phyloP scores from a whole-genome alignment of 64 coral and sea anemone species.

The Pocillopora damicornis region DNA sequence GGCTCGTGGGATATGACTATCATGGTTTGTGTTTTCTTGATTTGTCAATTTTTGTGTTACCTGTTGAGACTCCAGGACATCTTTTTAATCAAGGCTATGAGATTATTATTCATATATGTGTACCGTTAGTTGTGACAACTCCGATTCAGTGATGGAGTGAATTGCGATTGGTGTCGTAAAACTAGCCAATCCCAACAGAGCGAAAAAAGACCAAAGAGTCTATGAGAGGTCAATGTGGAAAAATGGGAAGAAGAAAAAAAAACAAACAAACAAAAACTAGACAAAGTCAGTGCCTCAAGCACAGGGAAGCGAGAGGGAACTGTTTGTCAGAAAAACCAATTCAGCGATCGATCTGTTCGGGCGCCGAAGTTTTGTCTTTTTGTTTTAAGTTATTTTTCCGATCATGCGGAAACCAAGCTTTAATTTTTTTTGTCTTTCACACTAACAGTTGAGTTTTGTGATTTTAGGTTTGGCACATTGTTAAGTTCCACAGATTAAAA shows the following conservation, averaged over 20 bases:
- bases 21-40: constrained; percentile 56
- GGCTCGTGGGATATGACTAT: constrained; percentile 98
- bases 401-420: background rate
- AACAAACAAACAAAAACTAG: background rate
- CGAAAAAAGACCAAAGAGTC: background rate
- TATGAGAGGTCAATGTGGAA: background rate
- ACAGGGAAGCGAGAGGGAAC: no score
- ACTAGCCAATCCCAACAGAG: no score
- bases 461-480: constrained; percentile 91
- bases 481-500: constrained; percentile 68
- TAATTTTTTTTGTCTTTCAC: background rate
- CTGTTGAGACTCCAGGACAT: background rate
- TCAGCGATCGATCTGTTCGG: no score
- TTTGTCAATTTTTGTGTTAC: background rate
- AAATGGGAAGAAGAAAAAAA: background rate
- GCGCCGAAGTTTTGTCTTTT: no score
- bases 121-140: no score
- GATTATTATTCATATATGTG: no score
- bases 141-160: no score
- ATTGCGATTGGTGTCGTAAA: no score
- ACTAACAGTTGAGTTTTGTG: background rate
- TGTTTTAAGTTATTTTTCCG: background rate
- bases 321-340: no score
- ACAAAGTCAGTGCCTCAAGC: background rate
- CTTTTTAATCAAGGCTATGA: no score